These are phyloP conservation scores for Hyposoter didymator DNA, from an alignment of 2,888 invertebrate species.

Conservation along the genomic window DNA sequence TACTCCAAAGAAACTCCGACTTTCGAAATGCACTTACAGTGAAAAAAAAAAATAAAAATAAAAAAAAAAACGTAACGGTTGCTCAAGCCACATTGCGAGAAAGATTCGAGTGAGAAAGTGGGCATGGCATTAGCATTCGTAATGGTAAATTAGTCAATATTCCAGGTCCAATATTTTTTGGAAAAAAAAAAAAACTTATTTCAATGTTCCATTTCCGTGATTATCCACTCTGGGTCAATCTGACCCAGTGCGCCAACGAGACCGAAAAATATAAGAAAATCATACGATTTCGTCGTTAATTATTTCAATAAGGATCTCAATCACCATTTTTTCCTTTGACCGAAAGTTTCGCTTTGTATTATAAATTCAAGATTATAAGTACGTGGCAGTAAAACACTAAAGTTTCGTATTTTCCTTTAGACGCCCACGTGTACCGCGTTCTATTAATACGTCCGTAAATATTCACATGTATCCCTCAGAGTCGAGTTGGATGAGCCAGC, in stretches of 20 bases:
- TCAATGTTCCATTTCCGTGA: background rate
- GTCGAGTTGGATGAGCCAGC: constrained; percentile 37
- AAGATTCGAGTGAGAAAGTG: background rate
- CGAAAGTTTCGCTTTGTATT: background rate
- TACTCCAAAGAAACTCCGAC: background rate
- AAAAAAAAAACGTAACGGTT: background rate
- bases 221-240: too few species aligned
- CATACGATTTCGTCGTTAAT: background rate
- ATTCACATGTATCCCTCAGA: constrained; percentile 23
- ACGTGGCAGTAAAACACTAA: constrained; percentile 32
- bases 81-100: background rate
- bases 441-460: constrained; percentile 63
- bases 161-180: too few species aligned
- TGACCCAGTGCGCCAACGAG: background rate
- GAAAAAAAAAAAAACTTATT: too few species aligned
- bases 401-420: constrained; percentile 51
- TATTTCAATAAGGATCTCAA: background rate
- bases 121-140: background rate
- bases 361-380: constrained; percentile 16
- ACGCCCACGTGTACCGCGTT: constrained; percentile 48
- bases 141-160: background rate
- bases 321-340: background rate
- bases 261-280: background rate
- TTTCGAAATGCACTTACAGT: background rate
- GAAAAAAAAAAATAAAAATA: background rate